Base-by-base conservation (phyloP, 1,140 invertebrate species). In the Listronotus oregonensis region DNA sequence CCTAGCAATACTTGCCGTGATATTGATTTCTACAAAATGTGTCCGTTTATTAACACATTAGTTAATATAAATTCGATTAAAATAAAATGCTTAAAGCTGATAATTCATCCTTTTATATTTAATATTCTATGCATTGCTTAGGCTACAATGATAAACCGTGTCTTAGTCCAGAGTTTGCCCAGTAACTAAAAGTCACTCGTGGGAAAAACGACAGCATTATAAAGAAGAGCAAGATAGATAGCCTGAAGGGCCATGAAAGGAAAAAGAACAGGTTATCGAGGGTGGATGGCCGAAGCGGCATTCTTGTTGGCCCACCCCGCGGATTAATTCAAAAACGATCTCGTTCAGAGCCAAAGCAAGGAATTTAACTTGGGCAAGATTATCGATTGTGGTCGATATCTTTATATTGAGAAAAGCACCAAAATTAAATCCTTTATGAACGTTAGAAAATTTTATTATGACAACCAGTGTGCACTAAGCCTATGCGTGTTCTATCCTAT, bases 151-250 rank as follows among this genome's bases (percentile, higher is more conserved):
- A 27, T 27, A 27, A 27, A 27, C 21, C 21, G 21, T 27, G 21
- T 27, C 21, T 27, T 27, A 27, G 21, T 27, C 21, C 21, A 27
- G 21, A 27, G 63, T 66, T 43, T 17, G 54, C 14, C 34, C 54
- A 18, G 39, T 52, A 56, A 56, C 34, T 43, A 74, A 74, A 76
- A 76, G 69, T 75, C 71, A 66, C 68, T 66, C 73, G 72, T 76
- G 73, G 73, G 75, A 76, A 74, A 60, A 66, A 52, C 71, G 72
- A 57, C 68, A 63, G 46, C 66, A 64, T 40, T 52, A 21, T n/a
- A 31, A 39, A 43, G 62, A 40, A 64, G 61, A 65, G 46, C 39
- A 15, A 46, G 32, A 61, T 21, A 66, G 37, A 44, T 43, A 11
- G 11, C 31, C 21, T 18, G 12, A 43, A 37, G 21, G 31, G 9